Percentiles rank a stretch among this genome's conserved stretches.
phyloP scores from a whole-genome alignment of 2,113 vertebrate genomes.

The Protobothrops mucrosquamatus region DNA sequence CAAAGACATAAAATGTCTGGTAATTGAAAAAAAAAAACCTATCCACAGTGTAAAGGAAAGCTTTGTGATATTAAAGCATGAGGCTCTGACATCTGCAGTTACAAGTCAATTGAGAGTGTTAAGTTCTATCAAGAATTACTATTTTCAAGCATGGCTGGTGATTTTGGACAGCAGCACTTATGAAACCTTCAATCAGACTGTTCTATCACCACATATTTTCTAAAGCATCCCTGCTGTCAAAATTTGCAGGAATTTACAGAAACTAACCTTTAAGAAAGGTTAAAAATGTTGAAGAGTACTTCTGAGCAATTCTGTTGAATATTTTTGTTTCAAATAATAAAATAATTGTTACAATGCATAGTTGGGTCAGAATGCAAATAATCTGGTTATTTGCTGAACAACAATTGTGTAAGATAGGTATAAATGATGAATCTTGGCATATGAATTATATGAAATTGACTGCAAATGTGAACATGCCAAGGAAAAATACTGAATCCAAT shows the following conservation, averaged over 20 bases:
- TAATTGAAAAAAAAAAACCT: slow-evolving; percentile 39
- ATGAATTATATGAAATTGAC: background rate
- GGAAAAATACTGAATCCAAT: background rate
- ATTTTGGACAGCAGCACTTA: slow-evolving; percentile 69
- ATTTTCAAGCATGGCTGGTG: slow-evolving; percentile 64
- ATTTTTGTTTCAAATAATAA: background rate
- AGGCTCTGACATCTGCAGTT: slow-evolving; percentile 65
- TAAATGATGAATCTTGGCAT: background rate
- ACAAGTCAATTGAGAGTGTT: slow-evolving; percentile 61
- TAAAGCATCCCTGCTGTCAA: slow-evolving; percentile 56
- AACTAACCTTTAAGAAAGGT: slow-evolving; percentile 47
- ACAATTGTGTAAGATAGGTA: background rate
- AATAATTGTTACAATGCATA: slow-evolving; percentile 26
- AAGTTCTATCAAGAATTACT: slow-evolving; percentile 66
- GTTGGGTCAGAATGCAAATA: background rate
- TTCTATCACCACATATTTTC: slow-evolving; percentile 62
- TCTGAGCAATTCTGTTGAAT: slow-evolving; percentile 20
- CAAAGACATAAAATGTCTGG: slow-evolving; percentile 35
- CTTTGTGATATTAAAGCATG: slow-evolving; percentile 60
- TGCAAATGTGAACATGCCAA: background rate
- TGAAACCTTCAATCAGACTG: slow-evolving; percentile 69
- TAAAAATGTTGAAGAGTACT: slow-evolving; percentile 38
- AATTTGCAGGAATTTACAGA: slow-evolving; percentile 46
- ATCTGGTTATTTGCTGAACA: background rate
- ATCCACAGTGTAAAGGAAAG: slow-evolving; percentile 55